phyloP scores from a whole-genome alignment of 2,113 vertebrate species.

The Turnix velox region DNA sequence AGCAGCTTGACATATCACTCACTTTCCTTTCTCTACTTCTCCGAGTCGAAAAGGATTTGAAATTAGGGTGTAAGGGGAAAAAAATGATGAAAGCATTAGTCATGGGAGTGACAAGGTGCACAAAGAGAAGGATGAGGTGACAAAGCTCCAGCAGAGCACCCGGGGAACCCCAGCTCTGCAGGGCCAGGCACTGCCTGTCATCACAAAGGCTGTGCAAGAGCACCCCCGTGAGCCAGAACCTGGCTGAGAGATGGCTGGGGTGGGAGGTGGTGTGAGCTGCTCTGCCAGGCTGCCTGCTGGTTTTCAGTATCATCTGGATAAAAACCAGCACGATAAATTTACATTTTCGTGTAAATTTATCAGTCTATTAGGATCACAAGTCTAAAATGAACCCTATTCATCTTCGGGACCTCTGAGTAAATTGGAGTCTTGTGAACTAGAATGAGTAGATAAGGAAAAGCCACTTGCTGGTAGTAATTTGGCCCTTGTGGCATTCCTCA shows the following conservation, averaged over 20 bases:
- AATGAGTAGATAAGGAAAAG: neutral
- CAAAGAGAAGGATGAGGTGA: neutral
- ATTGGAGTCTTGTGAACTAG: neutral
- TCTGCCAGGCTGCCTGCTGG: fast-evolving
- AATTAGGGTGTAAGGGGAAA: neutral
- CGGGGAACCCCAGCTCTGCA: fast-evolving
- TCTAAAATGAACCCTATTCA: neutral
- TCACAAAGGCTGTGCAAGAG: constrained; percentile 15
- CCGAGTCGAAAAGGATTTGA: neutral
- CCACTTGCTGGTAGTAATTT: too few species aligned
- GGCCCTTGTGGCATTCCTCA: neutral
- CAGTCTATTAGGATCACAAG: neutral
- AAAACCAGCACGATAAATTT: neutral
- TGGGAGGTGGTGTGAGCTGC: too few species aligned
- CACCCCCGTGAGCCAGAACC: constrained; percentile 51
- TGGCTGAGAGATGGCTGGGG: fast-evolving
- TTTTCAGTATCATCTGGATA: fast-evolving
- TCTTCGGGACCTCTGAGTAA: neutral
- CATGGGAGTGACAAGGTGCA: neutral
- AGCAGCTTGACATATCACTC: neutral
- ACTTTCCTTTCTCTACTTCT: neutral
- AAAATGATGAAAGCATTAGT: neutral
- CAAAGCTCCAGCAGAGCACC: neutral
- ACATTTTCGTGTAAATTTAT: neutral
- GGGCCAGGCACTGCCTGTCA: neutral